A percentile compares a stretch with the other conserved stretches of the same genome.
Evolutionary conservation across 2,113 vertebrate species (phyloP).

Genomic region (Triplophysa siluroides): DNA sequence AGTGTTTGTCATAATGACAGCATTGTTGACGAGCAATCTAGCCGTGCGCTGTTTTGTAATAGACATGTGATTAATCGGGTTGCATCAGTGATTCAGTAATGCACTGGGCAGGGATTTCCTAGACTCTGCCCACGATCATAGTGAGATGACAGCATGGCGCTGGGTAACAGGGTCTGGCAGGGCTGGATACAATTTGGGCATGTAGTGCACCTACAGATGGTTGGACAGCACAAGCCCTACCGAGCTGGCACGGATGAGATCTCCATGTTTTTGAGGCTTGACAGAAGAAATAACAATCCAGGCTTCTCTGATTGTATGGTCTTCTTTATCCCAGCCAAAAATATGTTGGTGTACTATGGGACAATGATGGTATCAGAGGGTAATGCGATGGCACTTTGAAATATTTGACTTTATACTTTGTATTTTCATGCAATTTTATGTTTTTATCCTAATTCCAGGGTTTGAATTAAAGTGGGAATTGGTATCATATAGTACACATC

Average conservation of each 20-base stretch:
- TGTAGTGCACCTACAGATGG: conserved; percentile 45
- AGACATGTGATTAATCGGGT: conserved; percentile 23
- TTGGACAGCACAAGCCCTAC: conserved; percentile 11
- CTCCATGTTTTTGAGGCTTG: conserved; percentile 27
- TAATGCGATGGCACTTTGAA: too few relatives aligned
- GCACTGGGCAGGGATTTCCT: conserved; percentile 45
- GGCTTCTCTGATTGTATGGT: background rate
- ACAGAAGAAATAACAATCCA: conserved; percentile 17
- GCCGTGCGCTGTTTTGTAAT: conserved; percentile 27
- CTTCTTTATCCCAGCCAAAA: background rate
- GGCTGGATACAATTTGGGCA: conserved; percentile 41
- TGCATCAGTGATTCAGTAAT: conserved; percentile 27
- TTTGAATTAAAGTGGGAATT: too few relatives aligned
- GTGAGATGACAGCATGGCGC: conserved; percentile 42
- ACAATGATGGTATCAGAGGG: background rate
- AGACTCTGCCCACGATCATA: conserved; percentile 36
- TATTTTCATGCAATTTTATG: background rate
- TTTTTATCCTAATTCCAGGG: background rate
- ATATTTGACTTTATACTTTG: background rate
- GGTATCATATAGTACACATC: too few relatives aligned
- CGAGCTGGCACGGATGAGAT: conserved; percentile 22
- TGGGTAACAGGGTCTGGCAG: conserved; percentile 47
- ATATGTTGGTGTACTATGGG: background rate
- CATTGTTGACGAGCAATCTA: conserved; percentile 31
- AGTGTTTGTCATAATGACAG: conserved; percentile 10